A percentile compares a stretch with the other conserved stretches of the same genome.
These are phyloP conservation scores for Ormyrus labotus DNA, from an alignment of 2,888 invertebrate species.

Conservation along the genomic window DNA sequence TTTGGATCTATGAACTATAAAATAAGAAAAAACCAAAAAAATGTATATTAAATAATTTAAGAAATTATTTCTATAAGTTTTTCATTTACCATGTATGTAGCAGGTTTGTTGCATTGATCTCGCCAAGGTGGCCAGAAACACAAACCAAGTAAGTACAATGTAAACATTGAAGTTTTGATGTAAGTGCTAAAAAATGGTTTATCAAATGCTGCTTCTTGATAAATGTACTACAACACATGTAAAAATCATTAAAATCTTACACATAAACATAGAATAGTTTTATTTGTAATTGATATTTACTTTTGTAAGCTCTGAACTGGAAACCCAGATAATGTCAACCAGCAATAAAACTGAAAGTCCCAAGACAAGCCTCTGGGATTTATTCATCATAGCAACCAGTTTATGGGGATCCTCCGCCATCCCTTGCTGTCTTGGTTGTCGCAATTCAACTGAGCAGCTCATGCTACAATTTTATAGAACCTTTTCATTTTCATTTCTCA, in stretches of 20 bases:
- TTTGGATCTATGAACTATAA: slow-evolving; percentile 85
- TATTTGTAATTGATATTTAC: slow-evolving; percentile 76
- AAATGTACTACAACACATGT: slow-evolving; percentile 83
- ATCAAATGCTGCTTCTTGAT: slow-evolving; percentile 88
- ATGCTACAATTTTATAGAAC: slow-evolving; percentile 60
- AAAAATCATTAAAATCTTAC: slow-evolving; percentile 30
- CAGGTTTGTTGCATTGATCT: slow-evolving; percentile 82
- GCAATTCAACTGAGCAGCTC: slow-evolving; percentile 73
- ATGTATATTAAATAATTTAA: slow-evolving; percentile 34
- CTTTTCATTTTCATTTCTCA: slow-evolving; percentile 59
- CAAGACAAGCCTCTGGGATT: slow-evolving; percentile 85
- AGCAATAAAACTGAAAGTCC: slow-evolving; percentile 91
- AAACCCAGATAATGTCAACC: slow-evolving; percentile 97
- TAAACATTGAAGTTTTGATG: slow-evolving; percentile 95
- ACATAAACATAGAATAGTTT: background rate
- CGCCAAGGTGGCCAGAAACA: slow-evolving; percentile 94
- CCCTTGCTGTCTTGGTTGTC: slow-evolving; percentile 71
- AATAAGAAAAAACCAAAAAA: slow-evolving; percentile 47
- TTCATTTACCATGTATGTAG: slow-evolving; percentile 83
- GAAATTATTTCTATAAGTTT: background rate
- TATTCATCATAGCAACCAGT: slow-evolving; percentile 78
- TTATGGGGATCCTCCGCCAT: slow-evolving; percentile 74
- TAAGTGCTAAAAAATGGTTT: slow-evolving; percentile 98
- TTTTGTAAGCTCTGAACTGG: slow-evolving; percentile 95
- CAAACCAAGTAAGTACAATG: slow-evolving; percentile 92